Evolutionary conservation across 2,797 vertebrate species (phyloP), one percentile per base, ranked within the genome.

Genomic region (Pangasius mekongensis): DNA sequence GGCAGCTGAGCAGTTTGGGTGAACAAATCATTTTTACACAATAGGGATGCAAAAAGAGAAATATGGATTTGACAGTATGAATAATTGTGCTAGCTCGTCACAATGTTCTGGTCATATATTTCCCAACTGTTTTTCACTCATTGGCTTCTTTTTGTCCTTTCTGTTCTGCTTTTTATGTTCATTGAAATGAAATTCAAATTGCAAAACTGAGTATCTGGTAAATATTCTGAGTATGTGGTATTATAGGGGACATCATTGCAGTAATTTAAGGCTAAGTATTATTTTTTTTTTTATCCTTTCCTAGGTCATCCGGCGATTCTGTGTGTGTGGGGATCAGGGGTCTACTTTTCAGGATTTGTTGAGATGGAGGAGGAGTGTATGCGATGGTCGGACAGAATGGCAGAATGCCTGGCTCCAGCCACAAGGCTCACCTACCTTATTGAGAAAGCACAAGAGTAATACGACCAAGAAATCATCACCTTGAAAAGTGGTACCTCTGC

Each of bases 221-320:
- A 27, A 13, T 82, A 16, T 30, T 67, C 14, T 24, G 20, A 66
- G 33, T 67, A 43, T 69, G 33, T 84, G 24, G 0, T 67, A 27
- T 11, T 64, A 16, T 24, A 43, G 30, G 24, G 7, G 27, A 77
- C 9, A 16, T 16, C 39, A 27, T 47, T 56, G 3, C 43, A 71
- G 47, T 64, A 13, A 39, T 71, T 73, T 20, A 27, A n/a, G 18
- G 5, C 16, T 39, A 30, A 16, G 7, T 43, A 6, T 47, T 1
- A 18, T 2, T n/a, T 27, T 6, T 52, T 24, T 74, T 47, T 18
- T 24, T 83, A 18, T 39, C 1, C 60, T 54, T 60, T 58, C 36
- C 33, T 77, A 99, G 98, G 96, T 97, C 84, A 96, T 96, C 93
- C 97, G 97, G 92, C 96, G 96, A 90, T 94, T 97, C 89, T 94